phyloP scores from a whole-genome alignment of 2,797 vertebrate genomes.

The Coregonus ussuriensis region DNA sequence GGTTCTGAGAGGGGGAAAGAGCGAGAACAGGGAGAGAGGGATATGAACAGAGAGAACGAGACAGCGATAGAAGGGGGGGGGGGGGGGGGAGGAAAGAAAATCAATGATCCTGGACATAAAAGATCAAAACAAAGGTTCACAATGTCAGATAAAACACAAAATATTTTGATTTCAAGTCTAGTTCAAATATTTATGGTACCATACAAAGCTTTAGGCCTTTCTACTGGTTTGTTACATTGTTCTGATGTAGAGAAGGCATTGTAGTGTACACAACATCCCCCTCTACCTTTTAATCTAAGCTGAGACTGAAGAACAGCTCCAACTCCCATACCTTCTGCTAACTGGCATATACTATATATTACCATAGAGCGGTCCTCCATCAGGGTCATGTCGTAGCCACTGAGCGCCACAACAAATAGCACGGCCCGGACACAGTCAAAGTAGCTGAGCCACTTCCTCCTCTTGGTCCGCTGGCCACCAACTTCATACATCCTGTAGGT shows the following conservation, averaged over 20 bases:
- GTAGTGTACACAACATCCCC: background rate
- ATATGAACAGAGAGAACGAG: background rate
- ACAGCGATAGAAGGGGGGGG: too few relatives aligned
- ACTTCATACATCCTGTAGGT: constrained; percentile 74
- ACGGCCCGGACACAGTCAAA: constrained; percentile 74
- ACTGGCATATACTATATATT: constrained; percentile 13
- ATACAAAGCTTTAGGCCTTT: background rate
- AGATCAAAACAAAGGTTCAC: background rate
- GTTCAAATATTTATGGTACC: background rate
- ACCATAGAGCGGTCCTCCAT: constrained; percentile 58
- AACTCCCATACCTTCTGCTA: background rate
- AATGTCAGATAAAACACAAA: too few relatives aligned
- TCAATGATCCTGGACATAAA: background rate
- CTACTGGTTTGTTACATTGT: background rate
- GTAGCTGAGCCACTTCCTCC: constrained; percentile 76
- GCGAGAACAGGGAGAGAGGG: background rate
- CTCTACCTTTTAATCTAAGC: background rate
- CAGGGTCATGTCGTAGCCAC: constrained; percentile 68
- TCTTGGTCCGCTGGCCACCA: constrained; percentile 67
- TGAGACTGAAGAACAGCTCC: background rate
- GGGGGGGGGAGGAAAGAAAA: background rate
- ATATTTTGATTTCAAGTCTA: background rate
- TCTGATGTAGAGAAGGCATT: background rate
- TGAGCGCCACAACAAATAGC: constrained; percentile 72
- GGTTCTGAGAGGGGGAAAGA: constrained; percentile 50